A percentile compares a stretch with the other conserved stretches of the same genome.
Evolutionary conservation across 1,140 invertebrate species (phyloP).

Genomic region (Drosophila orosa): DNA sequence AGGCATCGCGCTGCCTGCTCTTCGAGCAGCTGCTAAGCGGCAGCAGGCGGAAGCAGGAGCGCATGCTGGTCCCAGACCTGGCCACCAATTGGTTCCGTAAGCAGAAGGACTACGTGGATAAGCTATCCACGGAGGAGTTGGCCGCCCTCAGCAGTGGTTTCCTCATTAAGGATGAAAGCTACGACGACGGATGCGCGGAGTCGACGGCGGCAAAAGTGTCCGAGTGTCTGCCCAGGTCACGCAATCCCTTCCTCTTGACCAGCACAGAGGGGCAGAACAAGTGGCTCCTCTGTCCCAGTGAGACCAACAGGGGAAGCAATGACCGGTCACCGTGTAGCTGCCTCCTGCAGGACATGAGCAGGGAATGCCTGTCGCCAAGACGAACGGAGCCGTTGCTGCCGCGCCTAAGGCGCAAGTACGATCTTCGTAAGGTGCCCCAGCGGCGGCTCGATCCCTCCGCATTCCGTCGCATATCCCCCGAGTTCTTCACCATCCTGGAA

Average conservation of each 20-base stretch:
- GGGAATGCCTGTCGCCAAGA: slow-evolving; percentile 25
- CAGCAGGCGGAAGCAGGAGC: slow-evolving; percentile 31
- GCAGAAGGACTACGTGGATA: slow-evolving; percentile 60
- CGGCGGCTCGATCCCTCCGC: slow-evolving; percentile 48
- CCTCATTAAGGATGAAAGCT: background rate
- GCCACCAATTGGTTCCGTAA: slow-evolving; percentile 75
- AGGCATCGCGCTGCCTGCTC: background rate
- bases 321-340: background rate
- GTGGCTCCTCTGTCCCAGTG: too few relatives aligned
- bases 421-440: slow-evolving; percentile 44
- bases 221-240: slow-evolving; percentile 6
- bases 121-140: slow-evolving; percentile 24
- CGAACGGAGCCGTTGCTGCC: slow-evolving; percentile 27
- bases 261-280: background rate
- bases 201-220: background rate
- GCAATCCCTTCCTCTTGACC: slow-evolving; percentile 21
- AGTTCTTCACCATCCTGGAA: slow-evolving; percentile 64
- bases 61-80: slow-evolving; percentile 68
- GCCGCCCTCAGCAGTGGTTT: background rate
- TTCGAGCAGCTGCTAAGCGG: slow-evolving; percentile 51
- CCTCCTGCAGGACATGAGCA: slow-evolving; percentile 49
- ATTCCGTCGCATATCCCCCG: slow-evolving; percentile 69
- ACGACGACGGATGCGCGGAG: background rate
- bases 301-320: too few relatives aligned
- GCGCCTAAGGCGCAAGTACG: slow-evolving; percentile 27